phyloP scores from a whole-genome alignment of 2,888 invertebrate genomes.

The Pherbina coryleti region DNA sequence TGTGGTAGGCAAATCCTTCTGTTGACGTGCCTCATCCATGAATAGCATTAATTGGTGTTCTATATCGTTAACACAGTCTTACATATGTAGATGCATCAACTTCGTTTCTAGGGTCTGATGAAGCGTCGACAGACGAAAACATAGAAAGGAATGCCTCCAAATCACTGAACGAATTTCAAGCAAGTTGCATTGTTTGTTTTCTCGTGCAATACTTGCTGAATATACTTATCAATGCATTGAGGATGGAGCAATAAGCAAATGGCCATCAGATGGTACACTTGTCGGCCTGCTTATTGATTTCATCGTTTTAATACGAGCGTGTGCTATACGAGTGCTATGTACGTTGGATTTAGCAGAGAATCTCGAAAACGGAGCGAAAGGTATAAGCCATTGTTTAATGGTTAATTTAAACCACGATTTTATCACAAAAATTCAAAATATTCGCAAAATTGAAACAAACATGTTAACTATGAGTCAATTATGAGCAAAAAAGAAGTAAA shows the following conservation, averaged over 20 bases:
- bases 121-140: slow-evolving; percentile 97
- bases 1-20: slow-evolving; percentile 94
- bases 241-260: slow-evolving; percentile 97
- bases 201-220: slow-evolving; percentile 86
- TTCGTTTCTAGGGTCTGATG: slow-evolving; percentile 90
- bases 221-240: slow-evolving; percentile 97
- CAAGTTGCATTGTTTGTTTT: slow-evolving; percentile 96
- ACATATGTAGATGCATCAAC: slow-evolving; percentile 80
- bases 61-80: slow-evolving; percentile 87
- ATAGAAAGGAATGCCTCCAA: slow-evolving; percentile 91
- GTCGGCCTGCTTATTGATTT: slow-evolving; percentile 99
- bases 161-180: slow-evolving; percentile 96
- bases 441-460: slow-evolving; percentile 57
- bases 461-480: slow-evolving; percentile 65
- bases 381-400: slow-evolving; percentile 88
- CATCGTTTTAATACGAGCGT: slow-evolving; percentile 95
- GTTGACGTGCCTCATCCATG: slow-evolving; percentile 97
- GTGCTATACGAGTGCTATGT: slow-evolving; percentile 93
- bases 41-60: slow-evolving; percentile 92
- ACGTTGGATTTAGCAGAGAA: slow-evolving; percentile 94
- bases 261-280: slow-evolving; percentile 96
- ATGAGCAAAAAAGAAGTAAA: too few species aligned
- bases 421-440: slow-evolving; percentile 50
- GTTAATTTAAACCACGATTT: slow-evolving; percentile 38
- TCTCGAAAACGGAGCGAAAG: slow-evolving; percentile 97